Evolutionary conservation across 2,888 invertebrate species (phyloP).

Genomic region (Agapostemon virescens): DNA sequence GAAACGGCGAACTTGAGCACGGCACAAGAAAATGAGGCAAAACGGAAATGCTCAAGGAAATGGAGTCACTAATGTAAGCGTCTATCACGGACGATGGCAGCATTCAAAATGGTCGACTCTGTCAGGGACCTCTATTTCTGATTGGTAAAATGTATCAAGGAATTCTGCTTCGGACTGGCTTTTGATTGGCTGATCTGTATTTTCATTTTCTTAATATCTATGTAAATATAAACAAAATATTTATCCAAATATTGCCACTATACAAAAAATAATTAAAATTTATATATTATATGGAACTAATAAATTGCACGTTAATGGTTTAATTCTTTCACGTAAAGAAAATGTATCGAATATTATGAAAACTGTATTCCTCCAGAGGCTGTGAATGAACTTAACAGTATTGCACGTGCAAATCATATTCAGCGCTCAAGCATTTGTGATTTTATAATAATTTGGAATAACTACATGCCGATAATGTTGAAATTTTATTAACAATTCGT

Average conservation of each 20-base stretch:
- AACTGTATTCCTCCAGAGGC: neutral
- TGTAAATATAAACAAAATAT: neutral
- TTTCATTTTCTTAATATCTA: neutral
- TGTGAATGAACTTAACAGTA: conserved; percentile 7
- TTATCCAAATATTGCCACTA: neutral
- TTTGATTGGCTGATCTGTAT: neutral
- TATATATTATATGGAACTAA: neutral
- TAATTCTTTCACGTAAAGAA: neutral
- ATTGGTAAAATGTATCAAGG: conserved; percentile 28
- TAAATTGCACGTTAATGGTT: neutral
- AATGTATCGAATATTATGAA: neutral
- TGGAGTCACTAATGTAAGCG: conserved; percentile 57
- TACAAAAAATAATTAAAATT: neutral
- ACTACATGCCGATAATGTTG: neutral
- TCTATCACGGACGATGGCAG: conserved; percentile 38
- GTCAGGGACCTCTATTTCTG: neutral
- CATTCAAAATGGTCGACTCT: conserved; percentile 39
- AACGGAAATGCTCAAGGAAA: conserved; percentile 52
- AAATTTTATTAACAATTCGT: neutral
- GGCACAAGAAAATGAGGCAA: conserved; percentile 43
- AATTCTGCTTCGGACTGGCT: neutral
- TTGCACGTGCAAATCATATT: conserved; percentile 39
- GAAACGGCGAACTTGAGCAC: conserved; percentile 28
- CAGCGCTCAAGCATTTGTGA: neutral
- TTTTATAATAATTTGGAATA: neutral